Evolutionary conservation across 2,888 invertebrate genomes (phyloP).

Genomic region (Cataglyphis livida): DNA sequence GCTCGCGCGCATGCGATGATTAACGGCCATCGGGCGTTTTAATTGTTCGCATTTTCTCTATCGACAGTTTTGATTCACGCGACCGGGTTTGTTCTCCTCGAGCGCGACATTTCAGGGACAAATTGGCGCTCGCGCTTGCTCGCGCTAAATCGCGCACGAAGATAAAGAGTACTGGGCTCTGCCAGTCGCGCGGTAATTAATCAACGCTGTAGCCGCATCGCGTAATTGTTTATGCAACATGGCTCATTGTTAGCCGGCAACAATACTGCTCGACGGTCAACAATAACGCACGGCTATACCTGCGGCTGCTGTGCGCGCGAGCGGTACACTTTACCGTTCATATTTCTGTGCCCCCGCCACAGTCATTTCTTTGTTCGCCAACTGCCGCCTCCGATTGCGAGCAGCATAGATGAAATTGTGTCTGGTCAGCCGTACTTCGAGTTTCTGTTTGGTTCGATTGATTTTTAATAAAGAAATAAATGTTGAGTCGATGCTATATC

Average conservation of each 20-base stretch:
- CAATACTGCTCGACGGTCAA: conserved; percentile 56
- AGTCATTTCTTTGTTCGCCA: conserved; percentile 58
- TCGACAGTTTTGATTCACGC: conserved; percentile 43
- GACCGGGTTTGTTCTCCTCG: conserved; percentile 10
- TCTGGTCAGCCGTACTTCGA: conserved; percentile 11
- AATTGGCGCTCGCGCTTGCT: conserved; percentile 34
- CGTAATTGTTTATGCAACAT: conserved; percentile 64
- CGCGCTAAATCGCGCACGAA: conserved; percentile 44
- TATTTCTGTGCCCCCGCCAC: conserved; percentile 60
- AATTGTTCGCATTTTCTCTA: conserved; percentile 60
- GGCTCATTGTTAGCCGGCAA: conserved; percentile 63
- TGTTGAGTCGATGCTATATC: background rate
- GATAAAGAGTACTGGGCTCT: conserved; percentile 13
- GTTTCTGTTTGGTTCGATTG: conserved; percentile 16
- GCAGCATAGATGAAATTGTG: conserved; percentile 15
- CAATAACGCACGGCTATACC: conserved; percentile 61
- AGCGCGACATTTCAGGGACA: conserved; percentile 46
- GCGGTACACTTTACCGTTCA: conserved; percentile 60
- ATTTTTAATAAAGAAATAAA: conserved; percentile 19
- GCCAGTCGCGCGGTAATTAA: conserved; percentile 60
- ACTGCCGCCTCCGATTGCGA: conserved; percentile 32
- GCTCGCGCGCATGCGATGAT: conserved; percentile 49
- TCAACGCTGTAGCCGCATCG: conserved; percentile 53
- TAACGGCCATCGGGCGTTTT: conserved; percentile 44
- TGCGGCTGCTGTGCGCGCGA: conserved; percentile 46